A percentile compares a stretch with the other conserved stretches of the same genome.
These are phyloP conservation scores for Barbus barbus DNA, from an alignment of 2,113 vertebrate species.

Conservation along the genomic window DNA sequence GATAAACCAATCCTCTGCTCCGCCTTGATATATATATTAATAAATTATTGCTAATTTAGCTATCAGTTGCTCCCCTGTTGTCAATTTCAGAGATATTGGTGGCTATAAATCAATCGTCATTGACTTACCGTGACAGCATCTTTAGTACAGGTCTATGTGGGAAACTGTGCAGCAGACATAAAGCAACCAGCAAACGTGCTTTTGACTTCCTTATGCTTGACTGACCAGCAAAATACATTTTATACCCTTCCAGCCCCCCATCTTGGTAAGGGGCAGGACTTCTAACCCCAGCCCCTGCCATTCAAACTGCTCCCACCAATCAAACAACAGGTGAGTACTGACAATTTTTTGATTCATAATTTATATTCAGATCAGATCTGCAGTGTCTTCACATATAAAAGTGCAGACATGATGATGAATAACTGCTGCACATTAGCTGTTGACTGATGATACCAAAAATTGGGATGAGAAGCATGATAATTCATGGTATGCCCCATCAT, in stretches of 20 bases:
- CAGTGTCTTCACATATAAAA: background rate
- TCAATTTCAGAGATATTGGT: background rate
- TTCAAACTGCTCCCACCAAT: slow-evolving; percentile 31
- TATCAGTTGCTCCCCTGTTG: background rate
- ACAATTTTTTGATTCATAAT: background rate
- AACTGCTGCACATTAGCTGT: background rate
- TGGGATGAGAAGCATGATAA: background rate
- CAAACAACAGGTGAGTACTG: background rate
- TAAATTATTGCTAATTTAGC: background rate
- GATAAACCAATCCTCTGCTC: background rate
- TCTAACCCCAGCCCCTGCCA: slow-evolving; percentile 53
- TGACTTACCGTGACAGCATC: slow-evolving; percentile 66
- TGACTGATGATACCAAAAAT: background rate
- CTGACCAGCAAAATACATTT: slow-evolving; percentile 62
- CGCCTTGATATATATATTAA: background rate
- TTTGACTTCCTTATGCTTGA: slow-evolving; percentile 65
- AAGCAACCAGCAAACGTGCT: slow-evolving; percentile 54
- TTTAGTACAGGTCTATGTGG: slow-evolving; percentile 58
- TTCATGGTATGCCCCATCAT: slow-evolving; percentile 9
- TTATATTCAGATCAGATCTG: slow-evolving; percentile 8
- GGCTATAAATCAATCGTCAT: slow-evolving; percentile 16
- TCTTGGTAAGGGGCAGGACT: slow-evolving; percentile 63
- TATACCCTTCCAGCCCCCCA: slow-evolving; percentile 64
- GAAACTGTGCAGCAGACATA: slow-evolving; percentile 58
- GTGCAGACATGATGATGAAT: background rate